A percentile compares a stretch with the other conserved stretches of the same genome.
phyloP scores from a whole-genome alignment of 64 coral and sea anemone species.

The Porites lutea region DNA sequence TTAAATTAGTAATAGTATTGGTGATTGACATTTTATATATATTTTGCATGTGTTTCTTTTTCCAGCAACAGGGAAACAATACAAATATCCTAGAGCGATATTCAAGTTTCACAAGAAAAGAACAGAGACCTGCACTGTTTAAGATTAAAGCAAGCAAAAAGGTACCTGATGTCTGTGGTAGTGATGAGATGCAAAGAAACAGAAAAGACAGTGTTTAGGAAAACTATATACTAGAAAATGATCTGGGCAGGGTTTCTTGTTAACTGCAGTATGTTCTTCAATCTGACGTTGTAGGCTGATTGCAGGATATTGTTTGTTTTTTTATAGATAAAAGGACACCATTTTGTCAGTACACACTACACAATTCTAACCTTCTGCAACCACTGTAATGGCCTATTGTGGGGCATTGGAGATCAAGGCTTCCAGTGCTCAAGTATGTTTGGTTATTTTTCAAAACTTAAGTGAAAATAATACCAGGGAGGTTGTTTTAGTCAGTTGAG shows the following conservation, averaged over 20 bases:
- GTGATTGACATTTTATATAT: too few species aligned
- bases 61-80: conserved; percentile 66
- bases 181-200: background rate
- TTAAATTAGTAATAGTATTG: too few species aligned
- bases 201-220: too few species aligned
- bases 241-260: too few species aligned
- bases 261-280: too few species aligned
- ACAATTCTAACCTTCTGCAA: conserved; percentile 90
- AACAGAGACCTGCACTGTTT: conserved; percentile 71
- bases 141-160: conserved; percentile 92
- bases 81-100: conserved; percentile 91
- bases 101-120: conserved; percentile 95
- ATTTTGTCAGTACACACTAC: conserved; percentile 85
- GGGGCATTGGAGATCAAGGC: conserved; percentile 97
- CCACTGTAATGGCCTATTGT: conserved; percentile 80
- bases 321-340: conserved; percentile 76
- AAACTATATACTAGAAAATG: too few species aligned
- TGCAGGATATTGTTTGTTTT: background rate
- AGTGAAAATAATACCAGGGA: background rate
- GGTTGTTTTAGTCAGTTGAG: too few species aligned
- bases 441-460: background rate
- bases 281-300: background rate
- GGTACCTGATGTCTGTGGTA: background rate
- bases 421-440: conserved; percentile 93
- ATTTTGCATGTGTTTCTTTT: background rate